A percentile compares a stretch with the other conserved stretches of the same genome.
phyloP scores from a whole-genome alignment of 2,888 invertebrate species.

The Blastobasis lacticolella region DNA sequence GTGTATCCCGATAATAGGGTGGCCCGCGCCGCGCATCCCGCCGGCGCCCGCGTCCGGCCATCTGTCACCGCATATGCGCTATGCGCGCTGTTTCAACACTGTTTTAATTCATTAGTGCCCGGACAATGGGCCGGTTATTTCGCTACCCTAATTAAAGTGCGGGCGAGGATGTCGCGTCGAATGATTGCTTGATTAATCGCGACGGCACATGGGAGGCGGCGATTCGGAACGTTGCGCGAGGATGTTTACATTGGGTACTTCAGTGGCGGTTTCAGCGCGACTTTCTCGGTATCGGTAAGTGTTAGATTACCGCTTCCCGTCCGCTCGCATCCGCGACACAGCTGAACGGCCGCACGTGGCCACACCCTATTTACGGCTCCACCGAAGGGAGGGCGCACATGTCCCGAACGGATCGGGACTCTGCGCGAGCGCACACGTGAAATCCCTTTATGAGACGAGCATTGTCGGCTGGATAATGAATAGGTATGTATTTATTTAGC shows the following conservation, averaged over 20 bases:
- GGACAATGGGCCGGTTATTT: slow-evolving; percentile 50
- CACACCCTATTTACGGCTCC: slow-evolving; percentile 73
- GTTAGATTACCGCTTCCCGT: slow-evolving; percentile 71
- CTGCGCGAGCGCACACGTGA: slow-evolving; percentile 70
- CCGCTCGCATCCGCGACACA: slow-evolving; percentile 68
- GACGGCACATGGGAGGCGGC: slow-evolving; percentile 9
- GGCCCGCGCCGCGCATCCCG: slow-evolving; percentile 48
- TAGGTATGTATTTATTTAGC: slow-evolving; percentile 72
- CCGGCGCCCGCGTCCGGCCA: slow-evolving; percentile 56
- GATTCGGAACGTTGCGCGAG: slow-evolving; percentile 7
- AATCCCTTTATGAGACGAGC: slow-evolving; percentile 71
- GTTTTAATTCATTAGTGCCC: slow-evolving; percentile 66
- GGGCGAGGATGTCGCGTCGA: slow-evolving; percentile 14
- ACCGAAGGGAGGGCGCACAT: slow-evolving; percentile 70
- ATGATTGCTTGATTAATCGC: slow-evolving; percentile 14
- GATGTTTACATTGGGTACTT: slow-evolving; percentile 22
- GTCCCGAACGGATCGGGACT: slow-evolving; percentile 72
- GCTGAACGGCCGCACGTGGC: slow-evolving; percentile 73
- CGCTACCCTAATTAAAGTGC: slow-evolving; percentile 35
- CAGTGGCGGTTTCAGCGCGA: slow-evolving; percentile 36
- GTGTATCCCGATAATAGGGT: slow-evolving; percentile 52
- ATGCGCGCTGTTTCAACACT: slow-evolving; percentile 59
- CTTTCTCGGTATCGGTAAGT: slow-evolving; percentile 53
- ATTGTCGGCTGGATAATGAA: slow-evolving; percentile 69
- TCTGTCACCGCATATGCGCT: slow-evolving; percentile 69